Percentiles rank a stretch among this genome's conserved stretches.
Conservation (phyloP, 1,140 invertebrate species). For the Pollicipes pollicipes region DNA sequence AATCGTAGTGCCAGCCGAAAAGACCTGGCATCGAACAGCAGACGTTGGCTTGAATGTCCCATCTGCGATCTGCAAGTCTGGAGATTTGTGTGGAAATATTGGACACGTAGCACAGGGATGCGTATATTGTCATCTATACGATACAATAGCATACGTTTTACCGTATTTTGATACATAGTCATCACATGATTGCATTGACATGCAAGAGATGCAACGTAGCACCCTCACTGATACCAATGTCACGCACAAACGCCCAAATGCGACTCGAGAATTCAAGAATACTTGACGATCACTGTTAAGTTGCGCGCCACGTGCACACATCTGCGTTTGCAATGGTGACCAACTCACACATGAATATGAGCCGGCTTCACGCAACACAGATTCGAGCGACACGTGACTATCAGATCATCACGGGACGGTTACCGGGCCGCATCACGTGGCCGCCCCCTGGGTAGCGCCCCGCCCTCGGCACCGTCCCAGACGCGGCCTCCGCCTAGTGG, state of each 20-base stretch:
- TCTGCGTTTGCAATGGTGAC: too few species aligned
- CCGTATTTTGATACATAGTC: not conserved
- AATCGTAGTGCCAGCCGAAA: too few species aligned
- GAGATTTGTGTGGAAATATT: too few species aligned
- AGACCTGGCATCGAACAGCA: too few species aligned
- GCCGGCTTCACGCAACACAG: not conserved
- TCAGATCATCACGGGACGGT: conserved; percentile 3
- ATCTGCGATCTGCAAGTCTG: too few species aligned
- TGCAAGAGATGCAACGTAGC: not conserved
- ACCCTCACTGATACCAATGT: not conserved
- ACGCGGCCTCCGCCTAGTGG: not conserved
- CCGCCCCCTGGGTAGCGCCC: conserved; percentile 6
- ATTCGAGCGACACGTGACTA: not conserved
- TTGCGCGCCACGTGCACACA: not conserved
- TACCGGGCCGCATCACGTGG: too few species aligned
- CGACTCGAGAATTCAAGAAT: not conserved
- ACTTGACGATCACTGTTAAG: not conserved
- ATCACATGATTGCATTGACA: not conserved
- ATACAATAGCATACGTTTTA: not conserved
- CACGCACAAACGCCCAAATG: not conserved
- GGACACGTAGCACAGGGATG: too few species aligned
- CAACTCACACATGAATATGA: not conserved
- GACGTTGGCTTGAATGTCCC: too few species aligned
- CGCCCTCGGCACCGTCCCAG: too few species aligned
- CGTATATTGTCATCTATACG: not conserved